Conservation (phyloP, 2,888 invertebrate species). For the Busseola fusca region DNA sequence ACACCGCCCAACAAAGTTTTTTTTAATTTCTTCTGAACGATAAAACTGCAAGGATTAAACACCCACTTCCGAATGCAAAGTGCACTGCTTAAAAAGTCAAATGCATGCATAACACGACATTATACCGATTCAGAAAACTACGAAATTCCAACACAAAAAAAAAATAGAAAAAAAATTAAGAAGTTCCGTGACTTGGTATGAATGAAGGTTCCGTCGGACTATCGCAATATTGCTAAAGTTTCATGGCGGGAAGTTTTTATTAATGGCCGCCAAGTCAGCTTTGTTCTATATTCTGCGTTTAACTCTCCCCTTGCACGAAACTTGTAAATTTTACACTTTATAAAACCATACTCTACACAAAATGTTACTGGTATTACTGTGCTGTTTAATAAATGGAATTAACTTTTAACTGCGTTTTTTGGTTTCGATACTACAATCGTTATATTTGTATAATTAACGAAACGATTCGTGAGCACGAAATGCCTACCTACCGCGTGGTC, state of each 20-base stretch:
- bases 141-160: conserved; percentile 51
- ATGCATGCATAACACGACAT: conserved; percentile 60
- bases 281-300: conserved; percentile 73
- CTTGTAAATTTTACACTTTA: conserved; percentile 75
- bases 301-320: conserved; percentile 72
- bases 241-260: conserved; percentile 78
- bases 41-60: conserved; percentile 54
- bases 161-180: conserved; percentile 57
- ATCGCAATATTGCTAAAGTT: conserved; percentile 86
- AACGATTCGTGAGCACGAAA: conserved; percentile 57
- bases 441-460: conserved; percentile 44
- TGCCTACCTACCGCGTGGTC: conserved; percentile 35
- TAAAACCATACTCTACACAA: conserved; percentile 56
- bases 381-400: conserved; percentile 47
- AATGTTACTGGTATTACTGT: conserved; percentile 49
- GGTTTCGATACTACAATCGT: conserved; percentile 28
- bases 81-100: conserved; percentile 57
- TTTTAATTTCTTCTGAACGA: conserved; percentile 47
- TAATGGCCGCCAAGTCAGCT: conserved; percentile 72
- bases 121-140: conserved; percentile 49
- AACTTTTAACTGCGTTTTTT: conserved; percentile 24
- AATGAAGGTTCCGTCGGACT: conserved; percentile 73
- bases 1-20: conserved; percentile 25
- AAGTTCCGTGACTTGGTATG: conserved; percentile 68
- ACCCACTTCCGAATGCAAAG: conserved; percentile 56